Base-by-base conservation (phyloP, 2,888 invertebrate species). In the Cataglyphis albicans region DNA sequence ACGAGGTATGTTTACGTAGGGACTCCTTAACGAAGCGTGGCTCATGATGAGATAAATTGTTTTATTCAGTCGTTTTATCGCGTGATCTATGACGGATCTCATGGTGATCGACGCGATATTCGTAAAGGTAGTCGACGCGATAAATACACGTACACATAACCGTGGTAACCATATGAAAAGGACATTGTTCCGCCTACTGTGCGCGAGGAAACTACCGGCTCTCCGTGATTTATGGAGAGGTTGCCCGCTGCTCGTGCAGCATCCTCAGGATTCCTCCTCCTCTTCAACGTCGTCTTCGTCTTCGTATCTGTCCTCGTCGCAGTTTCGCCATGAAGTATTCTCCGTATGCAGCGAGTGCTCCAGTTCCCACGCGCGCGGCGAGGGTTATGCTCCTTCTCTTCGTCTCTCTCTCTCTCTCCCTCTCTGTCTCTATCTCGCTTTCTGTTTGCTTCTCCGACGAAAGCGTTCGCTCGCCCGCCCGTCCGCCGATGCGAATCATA, bases 351-450 rank as follows among this genome's bases (percentile, higher is more conserved):
- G 89, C 44, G 70, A 92, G 90, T 92, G 93, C 91, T 93, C 93
- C 91, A 93, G 91, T 93, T 93, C 93, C 93, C 93, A 93, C 93
- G 93, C 92, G 87, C 48, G 41, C 10, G 10, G 80, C 90, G 87
- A 85, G 83, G 25, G 84, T 81, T 88, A 82, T 82, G 84, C 86
- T 41, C 86, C 88, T 72, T 48, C 88, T 84, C 88, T 81, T 44
- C 41, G 12, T 4, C 63, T 75, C 9, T 35, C 75, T 48, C 44
- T 57, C 29, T 52, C n/a, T 25, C 64, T 9, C 63, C 64, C 7
- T 21, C 21, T 59, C 48, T n/a, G 21, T 48, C 35, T 61, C 41
- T 21, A n/a, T 41, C 41, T 65, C 73, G 18, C 59, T 78, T 15
- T 48, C 78, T 15, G 81, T 75, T 82, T 74, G 83, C 83, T 44